Evolutionary conservation across 2,888 invertebrate species (phyloP).

Genomic region (Dasysyrphus tricinctus): DNA sequence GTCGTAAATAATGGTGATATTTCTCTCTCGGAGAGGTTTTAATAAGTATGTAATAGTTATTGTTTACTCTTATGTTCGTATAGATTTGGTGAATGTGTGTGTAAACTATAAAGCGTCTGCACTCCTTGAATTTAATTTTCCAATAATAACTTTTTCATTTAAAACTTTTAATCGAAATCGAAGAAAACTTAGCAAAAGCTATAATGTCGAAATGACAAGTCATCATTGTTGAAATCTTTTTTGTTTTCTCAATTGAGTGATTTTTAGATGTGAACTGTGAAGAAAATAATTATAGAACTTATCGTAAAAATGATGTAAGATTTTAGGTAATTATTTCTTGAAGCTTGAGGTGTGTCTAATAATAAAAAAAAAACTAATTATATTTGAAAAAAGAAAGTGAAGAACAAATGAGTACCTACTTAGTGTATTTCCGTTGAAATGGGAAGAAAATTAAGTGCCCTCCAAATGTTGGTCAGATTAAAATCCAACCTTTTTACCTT

Average conservation of each 20-base stretch:
- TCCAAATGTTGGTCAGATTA: too few relatives aligned
- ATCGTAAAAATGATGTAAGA: too few relatives aligned
- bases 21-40: background rate
- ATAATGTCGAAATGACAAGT: background rate
- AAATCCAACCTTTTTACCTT: too few relatives aligned
- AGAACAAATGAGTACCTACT: too few relatives aligned
- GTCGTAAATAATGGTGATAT: conserved; percentile 46
- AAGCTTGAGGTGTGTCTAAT: too few relatives aligned
- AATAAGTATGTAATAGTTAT: background rate
- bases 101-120: background rate
- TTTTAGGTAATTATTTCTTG: too few relatives aligned
- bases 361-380: too few relatives aligned
- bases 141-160: conserved; percentile 55
- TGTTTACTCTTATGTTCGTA: too few relatives aligned
- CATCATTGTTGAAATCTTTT: conserved; percentile 15
- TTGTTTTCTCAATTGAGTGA: conserved; percentile 12
- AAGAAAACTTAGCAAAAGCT: conserved; percentile 27
- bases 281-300: too few relatives aligned
- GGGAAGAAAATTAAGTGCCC: too few relatives aligned
- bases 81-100: background rate
- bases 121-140: conserved; percentile 34
- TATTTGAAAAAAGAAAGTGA: too few relatives aligned
- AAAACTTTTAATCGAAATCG: conserved; percentile 28
- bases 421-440: too few relatives aligned
- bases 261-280: background rate